Evolutionary conservation across 2,797 vertebrate species (phyloP), one percentile per base, ranked within the genome.

Genomic region (Artibeus lituratus): DNA sequence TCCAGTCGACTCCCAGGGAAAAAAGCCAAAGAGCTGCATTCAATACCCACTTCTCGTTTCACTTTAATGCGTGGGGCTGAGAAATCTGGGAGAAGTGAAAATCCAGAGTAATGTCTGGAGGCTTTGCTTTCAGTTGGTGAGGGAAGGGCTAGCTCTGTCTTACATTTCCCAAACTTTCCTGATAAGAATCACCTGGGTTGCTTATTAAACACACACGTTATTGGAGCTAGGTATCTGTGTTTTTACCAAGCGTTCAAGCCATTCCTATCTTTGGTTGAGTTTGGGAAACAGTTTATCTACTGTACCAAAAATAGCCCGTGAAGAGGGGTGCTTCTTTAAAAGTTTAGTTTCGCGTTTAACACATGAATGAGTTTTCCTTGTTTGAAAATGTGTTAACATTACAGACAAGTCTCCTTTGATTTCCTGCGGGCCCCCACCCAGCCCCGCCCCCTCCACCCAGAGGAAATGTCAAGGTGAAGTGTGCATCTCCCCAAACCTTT

Each of bases 161-260:
- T 72, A 67, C 62, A 24, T 49, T 94, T 92, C 76, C 59, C 84
- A 81, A 67, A 81, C 90, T 95, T 93, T 62, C 39, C 82, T 93
- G 80, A 80, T 96, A 91, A 96, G 53, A 96, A 93, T 97, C 96
- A 95, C 83, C 96, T 77, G 83, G 51, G 47, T 86, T 95, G 59
- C 70, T 94, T 94, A 72, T 90, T 92, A 95, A 93, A 85, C 86
- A 78, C 49, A 85, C 51, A 81, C 69, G 49, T 89, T 78, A 77
- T 42, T 80, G 76, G 84, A 37, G 47, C 86, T 77, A 35, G 44
- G 55, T 80, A 87, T 84, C 90, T 96, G 73, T 87, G 91, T 67
- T 89, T 72, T 96, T 51, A 96, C 72, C 69, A 94, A 83, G 93
- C 32, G 1, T 91, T 94, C 59, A 81, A 59, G 90, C 69, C 92